Evolutionary conservation across 2,888 invertebrate genomes (phyloP), one percentile per base, ranked within the genome.

Genomic region (Serripes groenlandicus): DNA sequence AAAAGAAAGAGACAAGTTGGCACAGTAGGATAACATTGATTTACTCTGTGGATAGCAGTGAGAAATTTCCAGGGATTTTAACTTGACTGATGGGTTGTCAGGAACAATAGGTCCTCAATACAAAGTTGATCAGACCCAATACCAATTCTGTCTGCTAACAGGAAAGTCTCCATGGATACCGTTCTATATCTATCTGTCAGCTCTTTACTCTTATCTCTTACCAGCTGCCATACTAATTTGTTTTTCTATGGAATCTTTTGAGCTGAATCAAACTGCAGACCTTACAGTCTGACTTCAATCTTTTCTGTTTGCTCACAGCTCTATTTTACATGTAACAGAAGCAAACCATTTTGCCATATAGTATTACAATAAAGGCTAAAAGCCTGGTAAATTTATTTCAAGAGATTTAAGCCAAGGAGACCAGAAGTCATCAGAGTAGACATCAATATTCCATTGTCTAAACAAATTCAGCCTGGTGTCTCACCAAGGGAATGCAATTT

Each of bases 171-270:
- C 66, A 66, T 66, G 66, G 66, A 23, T 42, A 66, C 66, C 26
- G 42, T 42, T 28, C 66, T 66, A 66, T 28, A 66, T 66, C 66
- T 66, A 66, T 66, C 66, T 66, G 66, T 66, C 66, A 66, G 66
- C 66, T 62, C 32, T 62, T 66, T n/a, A n/a, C n/a, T n/a, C n/a
- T n/a, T n/a, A n/a, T n/a, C n/a, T n/a, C n/a, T n/a, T n/a, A n/a
- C n/a, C n/a, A n/a, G n/a, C n/a, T n/a, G n/a, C n/a, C n/a, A n/a
- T n/a, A n/a, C n/a, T n/a, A n/a, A n/a, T n/a, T n/a, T n/a, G n/a
- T n/a, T n/a, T n/a, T n/a, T n/a, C n/a, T n/a, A n/a, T n/a, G n/a
- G n/a, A n/a, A n/a, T n/a, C n/a, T n/a, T n/a, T n/a, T n/a, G n/a
- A n/a, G n/a, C n/a, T n/a, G n/a, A n/a, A n/a, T n/a, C n/a, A n/a